phyloP scores from a whole-genome alignment of 1,140 invertebrate species.

The Drosophila tsacasi region DNA sequence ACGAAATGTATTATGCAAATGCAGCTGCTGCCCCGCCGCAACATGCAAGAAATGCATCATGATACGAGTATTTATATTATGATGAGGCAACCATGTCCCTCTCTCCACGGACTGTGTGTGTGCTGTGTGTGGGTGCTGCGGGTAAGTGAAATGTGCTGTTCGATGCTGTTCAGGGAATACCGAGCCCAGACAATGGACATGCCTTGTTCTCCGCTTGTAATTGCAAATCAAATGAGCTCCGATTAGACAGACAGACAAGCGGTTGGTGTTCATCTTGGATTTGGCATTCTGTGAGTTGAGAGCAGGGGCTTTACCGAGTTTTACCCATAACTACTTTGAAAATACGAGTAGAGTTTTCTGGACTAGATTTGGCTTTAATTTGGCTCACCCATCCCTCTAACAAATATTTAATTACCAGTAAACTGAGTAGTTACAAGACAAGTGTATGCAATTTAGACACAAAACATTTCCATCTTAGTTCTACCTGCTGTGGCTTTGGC shows the following conservation, averaged over 20 bases:
- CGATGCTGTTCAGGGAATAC: conserved; percentile 18
- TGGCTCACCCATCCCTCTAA: not conserved
- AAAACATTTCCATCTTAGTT: not conserved
- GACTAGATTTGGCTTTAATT: not conserved
- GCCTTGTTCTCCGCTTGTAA: conserved; percentile 42
- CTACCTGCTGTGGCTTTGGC: not conserved
- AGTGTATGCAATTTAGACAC: not conserved
- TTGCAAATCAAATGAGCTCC: conserved; percentile 39
- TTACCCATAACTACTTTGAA: not conserved
- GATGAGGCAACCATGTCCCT: conserved; percentile 38
- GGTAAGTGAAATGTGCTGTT: conserved; percentile 45
- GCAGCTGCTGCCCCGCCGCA: conserved; percentile 59
- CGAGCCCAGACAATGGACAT: conserved; percentile 24
- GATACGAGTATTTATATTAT: conserved; percentile 51
- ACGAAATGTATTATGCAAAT: conserved; percentile 73
- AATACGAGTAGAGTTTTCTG: not conserved
- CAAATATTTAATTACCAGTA: not conserved
- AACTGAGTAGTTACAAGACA: not conserved
- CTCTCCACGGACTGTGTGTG: not conserved
- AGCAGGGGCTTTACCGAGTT: not conserved
- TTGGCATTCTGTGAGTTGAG: not conserved
- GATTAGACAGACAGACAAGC: conserved; percentile 25
- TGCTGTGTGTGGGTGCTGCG: conserved; percentile 27
- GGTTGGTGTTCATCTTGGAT: conserved; percentile 3
- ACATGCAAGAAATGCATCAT: conserved; percentile 42